Evolutionary conservation across 2,797 vertebrate genomes (phyloP).

Genomic region (Oreochromis mossambicus): DNA sequence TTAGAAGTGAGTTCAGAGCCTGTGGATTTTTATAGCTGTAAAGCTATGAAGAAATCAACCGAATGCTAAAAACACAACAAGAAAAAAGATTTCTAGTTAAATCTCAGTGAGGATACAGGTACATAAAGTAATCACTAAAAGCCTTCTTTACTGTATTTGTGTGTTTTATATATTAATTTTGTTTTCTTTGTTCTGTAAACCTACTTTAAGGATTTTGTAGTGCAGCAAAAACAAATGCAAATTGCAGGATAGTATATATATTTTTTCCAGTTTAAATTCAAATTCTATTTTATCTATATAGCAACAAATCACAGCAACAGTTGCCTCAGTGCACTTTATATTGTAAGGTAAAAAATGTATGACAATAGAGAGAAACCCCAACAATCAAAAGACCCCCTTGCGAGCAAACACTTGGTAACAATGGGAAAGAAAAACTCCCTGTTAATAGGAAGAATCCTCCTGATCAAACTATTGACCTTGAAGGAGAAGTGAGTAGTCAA

Average conservation of each 20-base stretch:
- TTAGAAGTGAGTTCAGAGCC: not conserved
- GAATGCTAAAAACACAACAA: not conserved
- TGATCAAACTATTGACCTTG: too few species aligned
- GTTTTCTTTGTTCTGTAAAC: not conserved
- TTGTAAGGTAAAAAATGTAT: not conserved
- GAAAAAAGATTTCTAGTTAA: not conserved
- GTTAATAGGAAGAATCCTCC: too few species aligned
- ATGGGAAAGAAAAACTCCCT: too few species aligned
- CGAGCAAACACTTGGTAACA: too few species aligned
- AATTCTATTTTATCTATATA: not conserved
- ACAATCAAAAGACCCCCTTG: not conserved
- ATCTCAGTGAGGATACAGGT: not conserved
- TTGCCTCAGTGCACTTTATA: not conserved
- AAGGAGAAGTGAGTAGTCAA: too few species aligned
- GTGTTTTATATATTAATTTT: not conserved
- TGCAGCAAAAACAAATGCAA: not conserved
- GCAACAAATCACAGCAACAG: not conserved
- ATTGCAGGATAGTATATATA: not conserved
- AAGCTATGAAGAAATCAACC: not conserved
- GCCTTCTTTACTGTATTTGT: not conserved
- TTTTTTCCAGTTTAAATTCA: not conserved
- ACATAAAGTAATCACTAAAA: not conserved
- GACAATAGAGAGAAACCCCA: rapidly evolving
- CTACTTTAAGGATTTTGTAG: not conserved
- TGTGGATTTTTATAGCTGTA: not conserved